Percentiles rank a stretch among this genome's conserved stretches.
These are phyloP conservation scores for Zaprionus lachaisei DNA, from an alignment of 1,140 invertebrate species.

Conservation along the genomic window DNA sequence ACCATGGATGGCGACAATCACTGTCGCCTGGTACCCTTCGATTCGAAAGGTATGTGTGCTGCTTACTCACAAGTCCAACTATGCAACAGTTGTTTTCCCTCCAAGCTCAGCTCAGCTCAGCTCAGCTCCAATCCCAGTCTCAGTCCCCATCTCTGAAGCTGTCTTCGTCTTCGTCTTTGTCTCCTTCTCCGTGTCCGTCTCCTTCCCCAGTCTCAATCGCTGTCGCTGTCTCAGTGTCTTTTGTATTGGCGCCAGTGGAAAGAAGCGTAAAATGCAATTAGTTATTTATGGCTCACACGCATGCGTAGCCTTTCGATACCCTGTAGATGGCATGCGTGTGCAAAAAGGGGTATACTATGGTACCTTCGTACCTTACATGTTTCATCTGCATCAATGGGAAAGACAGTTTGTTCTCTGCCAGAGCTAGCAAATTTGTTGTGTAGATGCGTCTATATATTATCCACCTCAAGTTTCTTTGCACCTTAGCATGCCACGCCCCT, in stretches of 20 bases:
- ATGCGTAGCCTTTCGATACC: constrained; percentile 51
- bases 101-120: background rate
- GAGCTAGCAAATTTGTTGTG: background rate
- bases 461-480: background rate
- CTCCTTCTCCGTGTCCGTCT: background rate
- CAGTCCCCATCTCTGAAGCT: background rate
- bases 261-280: constrained; percentile 63
- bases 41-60: constrained; percentile 88
- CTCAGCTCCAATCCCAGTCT: background rate
- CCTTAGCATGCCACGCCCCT: background rate
- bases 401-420: background rate
- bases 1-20: constrained; percentile 85
- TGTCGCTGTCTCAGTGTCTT: background rate
- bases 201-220: background rate
- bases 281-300: constrained; percentile 77
- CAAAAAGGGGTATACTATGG: background rate
- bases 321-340: background rate
- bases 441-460: background rate
- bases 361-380: too few species aligned
- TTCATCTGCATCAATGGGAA: too few species aligned
- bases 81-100: background rate
- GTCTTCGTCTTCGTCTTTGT: background rate
- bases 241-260: constrained; percentile 46
- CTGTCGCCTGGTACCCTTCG: constrained; percentile 90
- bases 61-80: background rate